Evolutionary conservation across 2,797 vertebrate genomes (phyloP), one percentile per base, ranked within the genome.

Genomic region (Octomys mimax): DNA sequence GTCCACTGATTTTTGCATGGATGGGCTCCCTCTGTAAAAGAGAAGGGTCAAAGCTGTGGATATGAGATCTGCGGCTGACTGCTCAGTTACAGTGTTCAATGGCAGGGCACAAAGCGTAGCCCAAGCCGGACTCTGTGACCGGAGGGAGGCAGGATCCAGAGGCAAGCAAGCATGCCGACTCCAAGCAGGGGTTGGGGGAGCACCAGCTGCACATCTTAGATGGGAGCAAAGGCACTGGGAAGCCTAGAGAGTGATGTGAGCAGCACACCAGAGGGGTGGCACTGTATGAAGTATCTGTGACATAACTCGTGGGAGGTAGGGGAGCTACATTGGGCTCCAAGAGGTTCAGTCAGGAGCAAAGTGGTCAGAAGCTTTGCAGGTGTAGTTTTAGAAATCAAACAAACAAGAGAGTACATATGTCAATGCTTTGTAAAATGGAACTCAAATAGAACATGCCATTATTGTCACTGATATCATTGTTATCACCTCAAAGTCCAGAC

Each of bases 331-430:
- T 0, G 21, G 21, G 84, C 57, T 84, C 59, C 21, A n/a, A 78
- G 81, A 86, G 42, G 36, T 57, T 95, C 78, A 57, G 39, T 75
- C 61, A 26, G 87, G 79, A 92, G 39, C 73, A 92, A 36, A 89
- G n/a, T 28, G 42, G 21, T 81, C 61, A 59, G 59, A 42, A 64
- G 16, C 62, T 84, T 78, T 22, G 28, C 54, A 75, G 77, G 64
- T 62, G 16, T 66, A 61, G 64, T 92, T 96, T 96, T 59, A 81
- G 68, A 90, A 90, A 79, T 82, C 73, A 85, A 92, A 70, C 73
- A 82, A 92, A 70, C 42, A 79, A 85, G 49, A 52, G 49, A 28
- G 73, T 89, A 46, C 16, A n/a, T 13, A 59, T 0, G 24, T n/a
- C 13, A 95, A 62, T 16, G 24, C 42, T 94, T 87, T 81, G 57